Evolutionary conservation across 1,140 invertebrate genomes (phyloP), one percentile per base, ranked within the genome.

Genomic region (Drosophila micromelanica): DNA sequence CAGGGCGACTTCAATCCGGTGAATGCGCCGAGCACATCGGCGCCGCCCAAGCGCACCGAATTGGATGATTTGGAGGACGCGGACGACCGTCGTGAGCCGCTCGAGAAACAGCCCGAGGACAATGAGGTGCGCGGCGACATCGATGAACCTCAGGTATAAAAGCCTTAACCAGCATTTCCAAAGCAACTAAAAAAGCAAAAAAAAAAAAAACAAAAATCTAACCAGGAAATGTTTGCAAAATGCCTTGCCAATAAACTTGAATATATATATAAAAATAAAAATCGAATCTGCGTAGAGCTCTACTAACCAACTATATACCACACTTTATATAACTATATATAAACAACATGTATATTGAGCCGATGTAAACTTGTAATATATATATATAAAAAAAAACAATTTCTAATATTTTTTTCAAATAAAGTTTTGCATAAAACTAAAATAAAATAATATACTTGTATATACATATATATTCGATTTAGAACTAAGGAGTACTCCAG

Each of bases 71-170:
- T 49, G 15, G 78, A 87, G 13, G 84, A 59, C 13, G 64, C 68
- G 0, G 27, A 38, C 27, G 74, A 68, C 42, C 81, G 72, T 6
- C 84, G 82, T 5, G 78, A 86, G 23, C 77, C 77, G 8, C 56
- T 86, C 35, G 81, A 86, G 74, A 78, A 87, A 27, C 78, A 78
- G 67, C 37, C 78, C 6, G 35, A 68, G 56, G 82, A 87, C 0
- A 86, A 86, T 15, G 82, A 86, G 64, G 79, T 86, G 13, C 82
- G 78, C 64, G 78, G 78, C 64, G 78, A 86, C 54, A 78, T 86
- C 40, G 82, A 86, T 49, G 82, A 67, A 45, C 78, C 51, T 55
- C 60, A 86, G 81, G 81, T 86, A 86, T 87, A 87, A 52, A 72
- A 38, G 42, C 65, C 43, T 57, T 49, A 59, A 35, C 32, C 42